Percentiles rank a stretch among this genome's conserved stretches.
Conservation (phyloP, 2,113 vertebrate genomes). For the Crypturellus undulatus region DNA sequence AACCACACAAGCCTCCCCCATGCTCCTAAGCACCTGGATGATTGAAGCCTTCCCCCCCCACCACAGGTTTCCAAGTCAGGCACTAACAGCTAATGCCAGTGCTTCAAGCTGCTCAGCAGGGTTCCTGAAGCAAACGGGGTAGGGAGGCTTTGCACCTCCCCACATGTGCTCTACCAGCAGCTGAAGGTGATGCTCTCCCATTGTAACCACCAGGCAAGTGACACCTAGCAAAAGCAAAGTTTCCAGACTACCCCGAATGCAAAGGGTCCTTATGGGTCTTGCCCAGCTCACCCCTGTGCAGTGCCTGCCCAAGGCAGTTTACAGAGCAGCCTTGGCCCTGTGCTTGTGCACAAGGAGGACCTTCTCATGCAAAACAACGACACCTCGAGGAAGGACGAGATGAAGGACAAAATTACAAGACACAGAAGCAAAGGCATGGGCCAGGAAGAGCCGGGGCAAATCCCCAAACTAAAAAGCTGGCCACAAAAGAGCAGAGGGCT, state of each 20-base stretch:
- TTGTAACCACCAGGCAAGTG: background rate
- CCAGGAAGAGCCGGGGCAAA: background rate
- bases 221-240: background rate
- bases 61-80: background rate
- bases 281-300: too few species aligned
- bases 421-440: too few species aligned
- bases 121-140: background rate
- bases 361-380: too few species aligned
- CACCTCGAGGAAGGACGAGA: too few species aligned
- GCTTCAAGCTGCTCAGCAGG: background rate
- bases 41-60: background rate
- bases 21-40: conserved; percentile 26
- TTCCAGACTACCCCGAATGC: background rate
- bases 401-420: too few species aligned
- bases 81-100: background rate
- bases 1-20: background rate
- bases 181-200: background rate
- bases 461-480: background rate
- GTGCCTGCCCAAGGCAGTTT: too few species aligned
- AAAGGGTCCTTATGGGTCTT: background rate
- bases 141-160: background rate
- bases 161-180: accelerated
- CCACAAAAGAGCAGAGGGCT: background rate
- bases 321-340: too few species aligned
- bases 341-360: too few species aligned